These are phyloP conservation scores for Sebastes iracundus DNA, from an alignment of 2,797 vertebrate genomes.

Conservation along the genomic window DNA sequence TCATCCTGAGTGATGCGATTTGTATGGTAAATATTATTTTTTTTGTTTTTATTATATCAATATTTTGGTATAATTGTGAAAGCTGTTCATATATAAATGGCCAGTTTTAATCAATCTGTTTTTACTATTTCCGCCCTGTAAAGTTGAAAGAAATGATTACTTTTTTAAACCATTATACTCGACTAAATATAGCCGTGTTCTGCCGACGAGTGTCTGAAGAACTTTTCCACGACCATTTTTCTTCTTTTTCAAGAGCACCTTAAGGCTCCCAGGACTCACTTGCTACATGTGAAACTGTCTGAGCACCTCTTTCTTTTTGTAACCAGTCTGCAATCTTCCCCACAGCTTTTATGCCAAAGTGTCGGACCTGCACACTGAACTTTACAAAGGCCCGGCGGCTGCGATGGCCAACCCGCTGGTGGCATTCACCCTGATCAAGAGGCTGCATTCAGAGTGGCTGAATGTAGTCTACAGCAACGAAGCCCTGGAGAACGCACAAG, in stretches of 20 bases:
- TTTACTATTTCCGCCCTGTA: neutral
- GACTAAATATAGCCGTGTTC: neutral
- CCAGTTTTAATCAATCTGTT: neutral
- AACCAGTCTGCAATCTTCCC: slow-evolving; percentile 16
- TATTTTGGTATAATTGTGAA: neutral
- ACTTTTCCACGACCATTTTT: neutral
- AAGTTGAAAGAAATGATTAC: neutral
- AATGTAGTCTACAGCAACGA: slow-evolving; percentile 87
- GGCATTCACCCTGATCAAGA: slow-evolving; percentile 92
- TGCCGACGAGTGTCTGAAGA: neutral
- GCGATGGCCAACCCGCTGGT: slow-evolving; percentile 88
- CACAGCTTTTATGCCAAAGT: slow-evolving; percentile 91
- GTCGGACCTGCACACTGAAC: slow-evolving; percentile 79
- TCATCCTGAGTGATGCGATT: neutral
- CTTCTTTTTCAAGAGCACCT: neutral
- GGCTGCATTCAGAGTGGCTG: slow-evolving; percentile 91
- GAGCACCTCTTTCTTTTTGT: neutral
- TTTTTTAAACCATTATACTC: neutral
- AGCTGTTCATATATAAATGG: neutral
- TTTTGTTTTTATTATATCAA: neutral
- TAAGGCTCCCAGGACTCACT: neutral
- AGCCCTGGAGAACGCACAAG: slow-evolving; percentile 85
- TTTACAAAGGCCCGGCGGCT: slow-evolving; percentile 68
- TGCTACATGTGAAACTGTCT: neutral
- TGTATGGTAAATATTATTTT: neutral